These are phyloP conservation scores for Diphyllodes magnificus DNA, from an alignment of 2,113 vertebrate genomes.

Conservation along the genomic window DNA sequence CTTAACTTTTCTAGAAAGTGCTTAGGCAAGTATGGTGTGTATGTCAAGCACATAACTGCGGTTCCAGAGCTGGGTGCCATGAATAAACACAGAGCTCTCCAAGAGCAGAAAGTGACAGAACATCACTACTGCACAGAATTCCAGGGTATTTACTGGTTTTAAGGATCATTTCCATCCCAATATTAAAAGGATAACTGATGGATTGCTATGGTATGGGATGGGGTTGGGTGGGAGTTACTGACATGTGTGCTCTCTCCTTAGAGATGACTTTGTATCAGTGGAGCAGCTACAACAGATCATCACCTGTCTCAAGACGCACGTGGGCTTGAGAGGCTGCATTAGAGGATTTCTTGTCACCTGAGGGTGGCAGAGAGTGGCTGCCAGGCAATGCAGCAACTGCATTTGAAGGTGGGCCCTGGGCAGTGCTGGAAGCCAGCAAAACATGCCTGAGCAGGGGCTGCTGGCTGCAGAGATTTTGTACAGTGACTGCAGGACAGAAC, in stretches of 20 bases:
- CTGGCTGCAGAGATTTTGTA: neutral
- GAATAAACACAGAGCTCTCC: neutral
- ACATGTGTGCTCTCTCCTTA: neutral
- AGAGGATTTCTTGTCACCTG: neutral
- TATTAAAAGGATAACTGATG: neutral
- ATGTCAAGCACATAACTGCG: neutral
- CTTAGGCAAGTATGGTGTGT: accelerated
- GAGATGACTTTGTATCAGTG: neutral
- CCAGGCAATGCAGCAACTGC: neutral
- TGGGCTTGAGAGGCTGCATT: neutral
- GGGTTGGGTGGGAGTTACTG: neutral
- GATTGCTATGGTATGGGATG: neutral
- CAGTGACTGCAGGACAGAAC: neutral
- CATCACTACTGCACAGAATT: neutral
- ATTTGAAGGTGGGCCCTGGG: neutral
- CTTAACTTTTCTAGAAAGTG: neutral
- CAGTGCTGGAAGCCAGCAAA: neutral
- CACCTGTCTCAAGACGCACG: neutral
- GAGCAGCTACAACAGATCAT: neutral
- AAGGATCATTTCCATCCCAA: neutral
- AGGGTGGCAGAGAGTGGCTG: neutral
- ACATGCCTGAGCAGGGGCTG: neutral
- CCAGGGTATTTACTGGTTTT: neutral
- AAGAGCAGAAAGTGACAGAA: neutral
- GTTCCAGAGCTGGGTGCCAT: neutral